Evolutionary conservation across 2,797 vertebrate species (phyloP), one percentile per base, ranked within the genome.

Genomic region (Liparis tanakae): DNA sequence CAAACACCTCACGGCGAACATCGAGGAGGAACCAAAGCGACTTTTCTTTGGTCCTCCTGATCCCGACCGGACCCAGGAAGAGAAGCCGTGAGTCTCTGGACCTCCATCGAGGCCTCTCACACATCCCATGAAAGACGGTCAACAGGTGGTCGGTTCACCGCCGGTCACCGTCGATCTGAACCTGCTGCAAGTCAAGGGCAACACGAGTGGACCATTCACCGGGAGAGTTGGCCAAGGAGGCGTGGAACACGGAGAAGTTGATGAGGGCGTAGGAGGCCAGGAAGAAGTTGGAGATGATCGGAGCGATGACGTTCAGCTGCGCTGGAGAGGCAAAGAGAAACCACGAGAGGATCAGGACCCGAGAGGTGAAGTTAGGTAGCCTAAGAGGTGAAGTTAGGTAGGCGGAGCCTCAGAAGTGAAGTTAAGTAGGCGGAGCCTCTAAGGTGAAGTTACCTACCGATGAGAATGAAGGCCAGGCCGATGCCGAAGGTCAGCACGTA

Each of bases 211-310:
- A 15, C 14, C n/a, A n/a, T 48, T 81, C 93, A 97, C 98, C 98
- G 95, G 98, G 98, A 79, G 98, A 99, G 89, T 97, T 99, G 79
- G 97, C 98, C 88, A 98, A 91, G 6, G 97, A 99, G 33, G 98
- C 96, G 74, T 99, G 98, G 91, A 99, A 99, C 37, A 99, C 97
- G 4, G 97, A 99, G 92, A 99, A 99, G 90, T 99, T 99, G 79
- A 99, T 99, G 91, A 99, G 93, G 17, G 98, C 98, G 51, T 99
- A 99, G 0, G 98, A 99, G 44, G 98, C 97, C 94, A 99, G 90
- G 93, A 99, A 99, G 93, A 98, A 99, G 90, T 98, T 99, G 76
- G 97, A 99, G 91, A 98, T 99, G 92, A 99, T 99, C 78, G 97
- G 98, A 89, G 98, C 98, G 68, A 99, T 99, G 86, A 97, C 90